These are phyloP conservation scores for Dioctria rufipes DNA, from an alignment of 2,888 invertebrate genomes.

Conservation along the genomic window DNA sequence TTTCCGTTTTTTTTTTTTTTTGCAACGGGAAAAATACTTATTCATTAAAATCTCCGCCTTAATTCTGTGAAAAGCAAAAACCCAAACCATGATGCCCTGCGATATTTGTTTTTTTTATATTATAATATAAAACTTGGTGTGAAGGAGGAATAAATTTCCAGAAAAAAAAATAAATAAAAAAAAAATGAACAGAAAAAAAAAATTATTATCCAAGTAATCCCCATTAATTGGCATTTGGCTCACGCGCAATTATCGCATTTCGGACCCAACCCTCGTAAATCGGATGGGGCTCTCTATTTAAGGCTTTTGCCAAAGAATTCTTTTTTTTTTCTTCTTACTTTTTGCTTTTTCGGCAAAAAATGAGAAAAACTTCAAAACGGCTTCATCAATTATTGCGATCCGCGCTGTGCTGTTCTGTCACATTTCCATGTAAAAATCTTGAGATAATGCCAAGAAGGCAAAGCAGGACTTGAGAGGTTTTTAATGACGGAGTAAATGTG, in stretches of 20 bases:
- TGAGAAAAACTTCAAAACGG: constrained; percentile 12
- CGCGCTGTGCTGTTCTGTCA: neutral
- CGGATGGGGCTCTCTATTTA: neutral
- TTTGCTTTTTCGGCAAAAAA: constrained; percentile 19
- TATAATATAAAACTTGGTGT: neutral
- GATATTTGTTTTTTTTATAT: neutral
- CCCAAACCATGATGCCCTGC: too few species aligned
- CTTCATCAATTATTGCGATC: constrained; percentile 18
- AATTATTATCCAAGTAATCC: constrained; percentile 4
- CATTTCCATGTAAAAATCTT: constrained; percentile 19
- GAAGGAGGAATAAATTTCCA: neutral
- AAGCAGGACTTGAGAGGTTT: neutral
- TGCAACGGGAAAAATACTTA: constrained; percentile 5
- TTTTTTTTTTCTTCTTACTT: constrained; percentile 9
- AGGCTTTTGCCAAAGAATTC: too few species aligned
- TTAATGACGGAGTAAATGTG: neutral
- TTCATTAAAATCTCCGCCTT: neutral
- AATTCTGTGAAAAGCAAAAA: too few species aligned
- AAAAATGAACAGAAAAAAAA: neutral
- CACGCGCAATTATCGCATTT: constrained; percentile 32
- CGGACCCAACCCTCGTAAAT: neutral
- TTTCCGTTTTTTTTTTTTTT: neutral
- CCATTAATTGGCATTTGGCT: constrained; percentile 18
- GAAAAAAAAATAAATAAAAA: neutral
- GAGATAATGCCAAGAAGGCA: constrained; percentile 19